Evolutionary conservation across 2,888 invertebrate genomes (phyloP).

Genomic region (Harpalus rubripes): DNA sequence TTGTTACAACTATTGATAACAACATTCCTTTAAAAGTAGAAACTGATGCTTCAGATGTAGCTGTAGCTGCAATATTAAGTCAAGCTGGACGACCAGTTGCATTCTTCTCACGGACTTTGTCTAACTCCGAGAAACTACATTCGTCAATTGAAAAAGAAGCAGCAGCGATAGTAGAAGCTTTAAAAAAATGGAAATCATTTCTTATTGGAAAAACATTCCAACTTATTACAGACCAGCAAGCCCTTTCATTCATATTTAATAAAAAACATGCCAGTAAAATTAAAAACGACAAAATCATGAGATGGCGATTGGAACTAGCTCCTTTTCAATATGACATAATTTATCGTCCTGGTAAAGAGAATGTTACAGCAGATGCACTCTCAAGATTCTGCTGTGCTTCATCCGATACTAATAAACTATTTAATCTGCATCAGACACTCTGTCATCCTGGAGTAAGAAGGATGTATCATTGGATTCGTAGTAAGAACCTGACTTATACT

Average conservation of each 20-base stretch:
- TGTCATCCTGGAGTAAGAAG: too few relatives aligned
- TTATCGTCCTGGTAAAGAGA: conserved; percentile 19
- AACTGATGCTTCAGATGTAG: conserved; percentile 15
- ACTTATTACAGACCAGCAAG: background rate
- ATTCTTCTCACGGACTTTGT: conserved; percentile 65
- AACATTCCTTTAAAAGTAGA: background rate
- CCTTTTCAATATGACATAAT: conserved; percentile 60
- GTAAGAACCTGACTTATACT: too few relatives aligned
- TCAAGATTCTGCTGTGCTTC: too few relatives aligned
- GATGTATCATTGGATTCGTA: too few relatives aligned
- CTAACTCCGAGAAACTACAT: too few relatives aligned
- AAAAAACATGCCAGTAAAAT: conserved; percentile 47
- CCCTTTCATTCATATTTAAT: conserved; percentile 65
- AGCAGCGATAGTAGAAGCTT: conserved; percentile 68
- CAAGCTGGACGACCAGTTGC: conserved; percentile 23
- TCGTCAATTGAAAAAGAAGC: conserved; percentile 54
- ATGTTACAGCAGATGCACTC: conserved; percentile 66
- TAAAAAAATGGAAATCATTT: conserved; percentile 68
- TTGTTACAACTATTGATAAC: background rate
- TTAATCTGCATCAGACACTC: too few relatives aligned
- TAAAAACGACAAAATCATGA: conserved; percentile 65
- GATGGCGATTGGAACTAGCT: conserved; percentile 66
- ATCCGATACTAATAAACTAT: too few relatives aligned
- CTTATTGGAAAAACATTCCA: conserved; percentile 67
- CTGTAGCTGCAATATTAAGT: background rate